These are phyloP conservation scores for Drosophila greeni DNA, from an alignment of 2,888 invertebrate species.

Conservation along the genomic window DNA sequence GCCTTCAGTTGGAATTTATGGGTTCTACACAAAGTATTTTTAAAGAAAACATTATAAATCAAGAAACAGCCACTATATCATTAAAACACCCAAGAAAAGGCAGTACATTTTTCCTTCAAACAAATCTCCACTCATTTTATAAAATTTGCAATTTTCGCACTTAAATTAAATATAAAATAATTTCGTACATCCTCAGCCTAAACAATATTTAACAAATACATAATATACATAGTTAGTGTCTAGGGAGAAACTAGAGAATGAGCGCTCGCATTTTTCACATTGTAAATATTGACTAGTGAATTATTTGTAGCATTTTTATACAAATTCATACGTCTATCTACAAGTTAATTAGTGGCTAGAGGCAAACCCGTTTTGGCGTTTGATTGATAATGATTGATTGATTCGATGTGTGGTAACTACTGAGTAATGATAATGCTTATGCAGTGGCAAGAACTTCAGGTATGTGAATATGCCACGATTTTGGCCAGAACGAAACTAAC, in stretches of 20 bases:
- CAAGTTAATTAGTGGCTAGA: constrained; percentile 50
- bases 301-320: constrained; percentile 57
- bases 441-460: constrained; percentile 53
- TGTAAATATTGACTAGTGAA: constrained; percentile 76
- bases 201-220: constrained; percentile 40
- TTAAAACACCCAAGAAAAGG: background rate
- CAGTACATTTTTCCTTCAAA: background rate
- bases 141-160: constrained; percentile 9
- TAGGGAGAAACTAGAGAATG: constrained; percentile 53
- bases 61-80: background rate
- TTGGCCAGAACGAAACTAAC: constrained; percentile 61
- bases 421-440: constrained; percentile 38
- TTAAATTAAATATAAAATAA: constrained; percentile 35
- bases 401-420: constrained; percentile 27
- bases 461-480: constrained; percentile 57
- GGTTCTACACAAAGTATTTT: constrained; percentile 1
- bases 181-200: constrained; percentile 55
- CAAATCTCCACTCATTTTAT: constrained; percentile 1
- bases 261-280: constrained; percentile 76
- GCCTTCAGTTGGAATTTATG: constrained; percentile 33
- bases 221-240: constrained; percentile 11
- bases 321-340: constrained; percentile 48
- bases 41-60: background rate
- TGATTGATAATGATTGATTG: constrained; percentile 40
- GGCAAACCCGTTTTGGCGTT: constrained; percentile 69